These are phyloP conservation scores for Patella caerulea DNA, from an alignment of 2,888 invertebrate species.

Conservation along the genomic window DNA sequence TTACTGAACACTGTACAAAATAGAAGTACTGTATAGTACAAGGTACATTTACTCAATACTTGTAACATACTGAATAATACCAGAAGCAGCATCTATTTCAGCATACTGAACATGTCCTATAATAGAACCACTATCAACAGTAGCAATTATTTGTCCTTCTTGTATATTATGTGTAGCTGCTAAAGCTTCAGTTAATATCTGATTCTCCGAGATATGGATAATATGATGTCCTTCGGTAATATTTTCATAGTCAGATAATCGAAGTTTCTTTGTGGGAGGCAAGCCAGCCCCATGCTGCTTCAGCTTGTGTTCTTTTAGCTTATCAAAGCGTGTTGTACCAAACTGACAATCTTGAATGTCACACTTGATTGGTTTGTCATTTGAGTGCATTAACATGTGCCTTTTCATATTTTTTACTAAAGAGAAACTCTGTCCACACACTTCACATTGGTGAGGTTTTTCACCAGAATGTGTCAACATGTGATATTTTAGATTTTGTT, in stretches of 20 bases:
- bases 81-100: conserved; percentile 9
- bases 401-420: conserved; percentile 75
- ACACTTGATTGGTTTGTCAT: conserved; percentile 69
- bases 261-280: conserved; percentile 52
- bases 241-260: conserved; percentile 36
- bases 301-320: conserved; percentile 74
- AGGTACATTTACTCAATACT: neutral
- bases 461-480: conserved; percentile 75
- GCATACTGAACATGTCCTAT: conserved; percentile 32
- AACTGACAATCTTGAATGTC: conserved; percentile 70
- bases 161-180: conserved; percentile 11
- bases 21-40: no score
- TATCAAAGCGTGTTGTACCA: conserved; percentile 74
- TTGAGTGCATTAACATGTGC: conserved; percentile 69
- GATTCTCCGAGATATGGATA: neutral
- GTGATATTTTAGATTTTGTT: conserved; percentile 75
- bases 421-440: conserved; percentile 76
- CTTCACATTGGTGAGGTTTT: conserved; percentile 76
- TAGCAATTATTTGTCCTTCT: conserved; percentile 33
- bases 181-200: neutral
- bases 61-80: conserved; percentile 2
- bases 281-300: conserved; percentile 67
- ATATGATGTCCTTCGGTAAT: conserved; percentile 11
- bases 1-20: no score
- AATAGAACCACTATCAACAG: conserved; percentile 28